Evolutionary conservation across 2,888 invertebrate species (phyloP).

Genomic region (Conchocele bisecta): DNA sequence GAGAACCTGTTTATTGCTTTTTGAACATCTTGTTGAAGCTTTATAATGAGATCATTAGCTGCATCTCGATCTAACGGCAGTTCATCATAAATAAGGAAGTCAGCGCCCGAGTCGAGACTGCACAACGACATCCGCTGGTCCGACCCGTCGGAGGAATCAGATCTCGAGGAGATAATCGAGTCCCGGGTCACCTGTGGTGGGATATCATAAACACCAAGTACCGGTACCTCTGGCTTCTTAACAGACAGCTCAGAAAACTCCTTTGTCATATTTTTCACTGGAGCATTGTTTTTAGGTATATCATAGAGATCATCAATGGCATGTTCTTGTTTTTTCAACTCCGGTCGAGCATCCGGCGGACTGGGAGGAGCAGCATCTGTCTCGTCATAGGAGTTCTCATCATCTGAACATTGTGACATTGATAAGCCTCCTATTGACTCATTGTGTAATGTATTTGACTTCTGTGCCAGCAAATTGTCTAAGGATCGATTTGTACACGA

Average conservation of each 20-base stretch:
- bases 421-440: too few species aligned
- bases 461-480: slow-evolving; percentile 2
- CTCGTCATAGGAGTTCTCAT: slow-evolving; percentile 60
- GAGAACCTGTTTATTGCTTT: slow-evolving; percentile 90
- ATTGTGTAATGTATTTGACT: too few species aligned
- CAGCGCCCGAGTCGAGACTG: slow-evolving; percentile 71
- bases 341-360: slow-evolving; percentile 22
- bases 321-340: slow-evolving; percentile 64
- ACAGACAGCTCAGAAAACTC: slow-evolving; percentile 50
- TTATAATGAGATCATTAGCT: slow-evolving; percentile 89
- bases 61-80: slow-evolving; percentile 90
- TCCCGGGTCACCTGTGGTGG: slow-evolving; percentile 83
- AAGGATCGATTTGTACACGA: slow-evolving; percentile 20
- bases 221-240: slow-evolving; percentile 31
- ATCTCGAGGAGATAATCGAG: slow-evolving; percentile 72
- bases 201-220: slow-evolving; percentile 80
- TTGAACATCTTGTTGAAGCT: slow-evolving; percentile 91
- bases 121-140: slow-evolving; percentile 71
- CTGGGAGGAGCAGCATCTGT: slow-evolving; percentile 43
- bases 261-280: slow-evolving; percentile 57
- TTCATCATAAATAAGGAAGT: slow-evolving; percentile 77
- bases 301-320: slow-evolving; percentile 80
- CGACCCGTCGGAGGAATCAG: slow-evolving; percentile 70
- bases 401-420: slow-evolving; percentile 48
- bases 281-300: slow-evolving; percentile 77